phyloP scores from a whole-genome alignment of 1,140 invertebrate genomes.

The Zaprionus ornatus region DNA sequence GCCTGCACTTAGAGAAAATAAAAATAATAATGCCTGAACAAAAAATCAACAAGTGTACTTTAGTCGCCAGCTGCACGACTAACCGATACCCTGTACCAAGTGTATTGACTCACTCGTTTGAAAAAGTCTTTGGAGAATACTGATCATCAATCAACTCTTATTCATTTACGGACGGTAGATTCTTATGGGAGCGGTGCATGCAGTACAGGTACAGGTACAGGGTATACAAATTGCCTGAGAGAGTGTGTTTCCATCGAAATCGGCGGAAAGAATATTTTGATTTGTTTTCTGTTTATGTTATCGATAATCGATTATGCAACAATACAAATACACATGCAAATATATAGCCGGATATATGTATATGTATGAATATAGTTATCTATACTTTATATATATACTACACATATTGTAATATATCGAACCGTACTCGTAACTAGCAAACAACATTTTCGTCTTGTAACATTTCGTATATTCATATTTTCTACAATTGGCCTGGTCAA shows the following conservation, averaged over 20 bases:
- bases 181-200: not conserved
- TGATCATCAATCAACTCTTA: not conserved
- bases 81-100: constrained; percentile 25
- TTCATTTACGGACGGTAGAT: not conserved
- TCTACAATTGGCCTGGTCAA: constrained; percentile 9
- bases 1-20: constrained; percentile 56
- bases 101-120: not conserved
- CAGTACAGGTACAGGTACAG: not conserved
- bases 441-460: constrained; percentile 39
- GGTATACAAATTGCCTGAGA: constrained; percentile 44
- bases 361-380: constrained; percentile 25
- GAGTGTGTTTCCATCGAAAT: constrained; percentile 40
- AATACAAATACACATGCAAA: constrained; percentile 57
- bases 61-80: constrained; percentile 10
- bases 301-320: constrained; percentile 49
- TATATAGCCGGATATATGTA: constrained; percentile 26
- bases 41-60: constrained; percentile 18
- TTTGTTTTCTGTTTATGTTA: constrained; percentile 7
- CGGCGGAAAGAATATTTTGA: constrained; percentile 36
- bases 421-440: constrained; percentile 26
- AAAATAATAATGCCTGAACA: not conserved
- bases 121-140: constrained; percentile 9
- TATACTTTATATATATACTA: constrained; percentile 30
- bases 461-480: constrained; percentile 24
- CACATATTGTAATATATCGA: not conserved